These are phyloP conservation scores for Drosophila guanche DNA, from an alignment of 1,140 invertebrate species.

Conservation along the genomic window DNA sequence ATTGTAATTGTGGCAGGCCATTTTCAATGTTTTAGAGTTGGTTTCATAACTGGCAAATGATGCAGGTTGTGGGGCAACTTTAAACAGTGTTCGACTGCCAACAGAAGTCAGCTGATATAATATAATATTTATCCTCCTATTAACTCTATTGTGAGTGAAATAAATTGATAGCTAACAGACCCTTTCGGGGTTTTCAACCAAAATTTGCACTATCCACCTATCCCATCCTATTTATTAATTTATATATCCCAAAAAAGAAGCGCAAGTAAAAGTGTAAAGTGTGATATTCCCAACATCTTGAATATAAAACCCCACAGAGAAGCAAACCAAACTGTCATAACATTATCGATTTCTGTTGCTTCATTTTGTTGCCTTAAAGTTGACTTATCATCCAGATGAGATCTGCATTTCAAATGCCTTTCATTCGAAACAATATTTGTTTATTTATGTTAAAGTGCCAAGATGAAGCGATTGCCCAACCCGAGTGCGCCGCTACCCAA, in stretches of 20 bases:
- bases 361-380: constrained; percentile 10
- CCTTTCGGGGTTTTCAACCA: background rate
- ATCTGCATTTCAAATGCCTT: constrained; percentile 43
- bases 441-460: constrained; percentile 29
- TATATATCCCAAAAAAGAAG: constrained; percentile 1
- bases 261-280: constrained; percentile 12
- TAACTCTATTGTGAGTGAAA: no score
- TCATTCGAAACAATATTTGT: constrained; percentile 29
- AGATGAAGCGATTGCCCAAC: constrained; percentile 27
- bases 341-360: constrained; percentile 23
- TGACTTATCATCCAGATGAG: constrained; percentile 24
- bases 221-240: constrained; percentile 3
- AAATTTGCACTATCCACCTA: constrained; percentile 7
- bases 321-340: background rate
- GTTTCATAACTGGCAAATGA: background rate
- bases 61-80: no score
- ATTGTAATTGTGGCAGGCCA: constrained; percentile 9
- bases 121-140: no score
- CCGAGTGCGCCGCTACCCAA: constrained; percentile 31
- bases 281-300: no score
- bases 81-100: no score
- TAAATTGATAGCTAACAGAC: background rate
- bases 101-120: no score
- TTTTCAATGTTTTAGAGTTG: background rate
- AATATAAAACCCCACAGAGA: background rate